Evolutionary conservation across 2,888 invertebrate genomes (phyloP).

Genomic region (Dryococelus australis): DNA sequence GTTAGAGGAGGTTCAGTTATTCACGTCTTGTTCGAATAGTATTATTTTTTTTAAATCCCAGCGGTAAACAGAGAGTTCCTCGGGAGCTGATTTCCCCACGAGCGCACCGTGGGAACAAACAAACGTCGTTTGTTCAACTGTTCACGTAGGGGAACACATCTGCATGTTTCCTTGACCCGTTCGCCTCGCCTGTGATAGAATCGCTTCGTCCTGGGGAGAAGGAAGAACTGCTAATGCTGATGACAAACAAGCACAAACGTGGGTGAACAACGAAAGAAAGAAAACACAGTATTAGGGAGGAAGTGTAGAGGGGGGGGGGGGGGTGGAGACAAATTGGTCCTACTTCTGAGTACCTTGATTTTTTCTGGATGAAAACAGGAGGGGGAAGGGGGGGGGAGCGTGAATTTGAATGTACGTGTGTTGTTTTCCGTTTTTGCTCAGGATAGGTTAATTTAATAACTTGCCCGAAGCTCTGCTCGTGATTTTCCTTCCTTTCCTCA

Average conservation of each 20-base stretch:
- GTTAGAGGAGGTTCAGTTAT: background rate
- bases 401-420: background rate
- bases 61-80: background rate
- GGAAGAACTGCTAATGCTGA: conserved; percentile 16
- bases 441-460: background rate
- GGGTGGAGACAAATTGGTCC: background rate
- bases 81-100: background rate
- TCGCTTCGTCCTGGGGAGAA: background rate
- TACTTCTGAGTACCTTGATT: background rate
- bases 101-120: background rate
- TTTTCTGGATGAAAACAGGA: too few species aligned
- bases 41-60: background rate
- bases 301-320: background rate
- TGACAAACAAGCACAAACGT: background rate
- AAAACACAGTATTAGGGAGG: background rate
- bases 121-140: background rate
- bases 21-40: background rate
- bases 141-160: background rate
- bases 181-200: background rate
- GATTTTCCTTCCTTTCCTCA: background rate
- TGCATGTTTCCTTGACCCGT: background rate
- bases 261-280: background rate
- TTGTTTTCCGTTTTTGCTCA: background rate
- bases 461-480: background rate
- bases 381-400: background rate